Conservation (phyloP, 2,888 invertebrate species). For the Leptinotarsa tumamoca region DNA sequence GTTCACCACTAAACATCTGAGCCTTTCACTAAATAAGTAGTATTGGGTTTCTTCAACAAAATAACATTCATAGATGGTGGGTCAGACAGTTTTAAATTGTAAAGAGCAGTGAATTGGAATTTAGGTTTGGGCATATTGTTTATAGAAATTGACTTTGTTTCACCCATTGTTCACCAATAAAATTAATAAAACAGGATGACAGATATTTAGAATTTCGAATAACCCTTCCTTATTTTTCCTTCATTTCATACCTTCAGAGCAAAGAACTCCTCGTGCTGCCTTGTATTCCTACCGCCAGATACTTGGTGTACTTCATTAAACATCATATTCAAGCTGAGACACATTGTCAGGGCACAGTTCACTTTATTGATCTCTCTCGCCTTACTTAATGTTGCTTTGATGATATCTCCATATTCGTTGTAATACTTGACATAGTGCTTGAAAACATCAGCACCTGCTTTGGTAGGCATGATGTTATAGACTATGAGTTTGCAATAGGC, state of each 20-base stretch:
- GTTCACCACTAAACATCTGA: too few relatives aligned
- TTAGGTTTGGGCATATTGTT: too few relatives aligned
- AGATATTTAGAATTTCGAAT: too few relatives aligned
- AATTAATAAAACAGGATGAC: too few relatives aligned
- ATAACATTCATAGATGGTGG: too few relatives aligned
- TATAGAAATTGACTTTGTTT: too few relatives aligned
- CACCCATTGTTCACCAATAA: too few relatives aligned
- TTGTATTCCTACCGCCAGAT: constrained; percentile 59
- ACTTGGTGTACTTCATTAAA: constrained; percentile 78
- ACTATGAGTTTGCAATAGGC: constrained; percentile 98
- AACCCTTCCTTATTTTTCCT: not conserved
- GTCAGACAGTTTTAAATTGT: too few relatives aligned
- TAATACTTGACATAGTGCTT: constrained; percentile 98
- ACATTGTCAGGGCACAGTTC: constrained; percentile 94
- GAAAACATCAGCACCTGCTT: constrained; percentile 85
- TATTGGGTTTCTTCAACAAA: too few relatives aligned
- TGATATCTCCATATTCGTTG: constrained; percentile 98
- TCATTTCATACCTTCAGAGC: constrained; percentile 79
- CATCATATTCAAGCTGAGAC: constrained; percentile 89
- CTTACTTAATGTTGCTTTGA: constrained; percentile 96
- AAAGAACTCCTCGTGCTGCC: constrained; percentile 80
- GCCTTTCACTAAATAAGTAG: too few relatives aligned
- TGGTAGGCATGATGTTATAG: constrained; percentile 95
- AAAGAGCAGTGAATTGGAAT: too few relatives aligned
- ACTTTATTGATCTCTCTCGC: constrained; percentile 98